A percentile compares a stretch with the other conserved stretches of the same genome.
phyloP scores from a whole-genome alignment of 30 jellyfish, hydroid and myxozoan species.

The Clytia hemisphaerica region DNA sequence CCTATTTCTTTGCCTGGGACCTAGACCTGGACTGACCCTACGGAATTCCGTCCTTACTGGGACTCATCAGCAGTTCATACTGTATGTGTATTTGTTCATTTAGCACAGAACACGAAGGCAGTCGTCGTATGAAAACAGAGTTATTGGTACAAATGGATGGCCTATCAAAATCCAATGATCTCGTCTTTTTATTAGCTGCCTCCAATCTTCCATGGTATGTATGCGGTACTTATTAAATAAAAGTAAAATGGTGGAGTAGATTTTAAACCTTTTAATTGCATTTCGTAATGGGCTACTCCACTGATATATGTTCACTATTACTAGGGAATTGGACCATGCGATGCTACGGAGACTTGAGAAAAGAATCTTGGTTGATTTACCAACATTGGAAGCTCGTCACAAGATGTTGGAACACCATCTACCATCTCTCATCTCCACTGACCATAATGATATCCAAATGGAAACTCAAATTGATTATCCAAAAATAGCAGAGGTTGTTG shows the following conservation, averaged over 20 bases:
- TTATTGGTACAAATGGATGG: conserved; percentile 94
- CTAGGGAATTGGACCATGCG: conserved; percentile 93
- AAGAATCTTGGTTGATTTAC: conserved; percentile 77
- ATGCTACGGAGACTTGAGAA: conserved; percentile 89
- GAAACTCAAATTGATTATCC: conserved; percentile 51
- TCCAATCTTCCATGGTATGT: conserved; percentile 85
- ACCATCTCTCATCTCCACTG: conserved; percentile 34
- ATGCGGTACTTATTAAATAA: not conserved
- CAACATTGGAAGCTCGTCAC: conserved; percentile 66
- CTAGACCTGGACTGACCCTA: no score
- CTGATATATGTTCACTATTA: not conserved
- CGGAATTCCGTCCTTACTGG: no score
- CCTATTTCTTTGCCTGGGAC: no score
- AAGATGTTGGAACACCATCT: conserved; percentile 73
- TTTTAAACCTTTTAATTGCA: not conserved
- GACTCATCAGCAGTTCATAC: not conserved
- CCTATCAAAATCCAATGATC: conserved; percentile 75
- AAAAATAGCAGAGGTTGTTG: conserved; percentile 63
- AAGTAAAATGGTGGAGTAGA: not conserved
- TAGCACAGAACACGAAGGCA: conserved; percentile 96
- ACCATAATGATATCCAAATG: conserved; percentile 27
- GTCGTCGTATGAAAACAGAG: conserved; percentile 94
- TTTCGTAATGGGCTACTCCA: not conserved
- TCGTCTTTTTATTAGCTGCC: conserved; percentile 87
- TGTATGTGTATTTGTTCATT: not conserved